Evolutionary conservation across 2,888 invertebrate genomes (phyloP).

Genomic region (Pollenia griseotomentosa): DNA sequence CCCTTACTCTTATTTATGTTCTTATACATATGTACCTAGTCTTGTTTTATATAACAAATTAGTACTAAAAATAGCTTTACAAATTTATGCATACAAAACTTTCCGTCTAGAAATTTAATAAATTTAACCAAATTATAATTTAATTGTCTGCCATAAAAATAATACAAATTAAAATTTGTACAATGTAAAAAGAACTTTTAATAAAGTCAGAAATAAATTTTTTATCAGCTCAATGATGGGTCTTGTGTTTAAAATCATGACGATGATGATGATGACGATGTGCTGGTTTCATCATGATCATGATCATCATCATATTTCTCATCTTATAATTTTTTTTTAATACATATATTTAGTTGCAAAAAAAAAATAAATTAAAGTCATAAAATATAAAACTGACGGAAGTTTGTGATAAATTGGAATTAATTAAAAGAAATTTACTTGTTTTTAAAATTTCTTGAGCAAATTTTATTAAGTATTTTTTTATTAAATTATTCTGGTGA

Average conservation of each 20-base stretch:
- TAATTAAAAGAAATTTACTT: conserved; percentile 57
- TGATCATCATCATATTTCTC: conserved; percentile 1
- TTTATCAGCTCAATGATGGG: not conserved
- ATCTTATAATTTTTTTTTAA: not conserved
- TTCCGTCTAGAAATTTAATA: conserved; percentile 51
- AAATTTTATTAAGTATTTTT: not conserved
- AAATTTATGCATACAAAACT: conserved; percentile 21
- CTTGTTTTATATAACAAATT: too few relatives aligned
- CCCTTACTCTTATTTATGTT: not conserved
- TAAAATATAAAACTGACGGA: conserved; percentile 54
- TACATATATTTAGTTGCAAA: conserved; percentile 11
- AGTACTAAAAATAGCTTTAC: conserved; percentile 24
- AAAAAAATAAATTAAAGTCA: not conserved
- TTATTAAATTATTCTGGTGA: not conserved
- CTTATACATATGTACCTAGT: too few relatives aligned
- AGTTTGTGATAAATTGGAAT: conserved; percentile 68
- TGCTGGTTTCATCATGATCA: not conserved
- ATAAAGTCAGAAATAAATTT: conserved; percentile 27
- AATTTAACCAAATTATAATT: conserved; percentile 56
- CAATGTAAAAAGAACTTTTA: conserved; percentile 4
- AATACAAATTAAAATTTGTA: not conserved
- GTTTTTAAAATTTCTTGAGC: not conserved
- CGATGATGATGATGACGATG: not conserved
- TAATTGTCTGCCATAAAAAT: conserved; percentile 56
- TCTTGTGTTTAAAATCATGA: not conserved